These are phyloP conservation scores for Chrysolina haemoptera DNA, from an alignment of 2,888 invertebrate species.

Conservation along the genomic window DNA sequence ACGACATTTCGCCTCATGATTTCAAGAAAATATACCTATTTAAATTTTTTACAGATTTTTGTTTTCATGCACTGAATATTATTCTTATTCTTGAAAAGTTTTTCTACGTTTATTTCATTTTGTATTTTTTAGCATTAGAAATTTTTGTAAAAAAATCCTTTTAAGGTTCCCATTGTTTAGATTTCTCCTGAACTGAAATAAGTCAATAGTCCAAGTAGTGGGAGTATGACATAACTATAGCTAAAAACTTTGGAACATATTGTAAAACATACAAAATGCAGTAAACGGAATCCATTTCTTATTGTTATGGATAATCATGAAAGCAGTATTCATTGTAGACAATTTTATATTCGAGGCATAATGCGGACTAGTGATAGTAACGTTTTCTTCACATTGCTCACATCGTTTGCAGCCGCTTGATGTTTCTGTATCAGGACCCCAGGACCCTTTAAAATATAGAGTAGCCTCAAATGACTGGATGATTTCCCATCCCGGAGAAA, in stretches of 20 bases:
- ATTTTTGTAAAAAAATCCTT: no score
- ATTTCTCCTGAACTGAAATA: no score
- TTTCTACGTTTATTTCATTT: no score
- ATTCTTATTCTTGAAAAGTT: no score
- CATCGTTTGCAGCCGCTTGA: slow-evolving; percentile 11
- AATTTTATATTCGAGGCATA: background rate
- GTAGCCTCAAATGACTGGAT: slow-evolving; percentile 3
- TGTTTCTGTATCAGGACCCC: slow-evolving; percentile 4
- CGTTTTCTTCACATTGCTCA: slow-evolving; percentile 5
- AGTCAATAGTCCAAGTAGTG: slow-evolving; percentile 24
- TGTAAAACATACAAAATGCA: background rate
- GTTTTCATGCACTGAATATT: no score
- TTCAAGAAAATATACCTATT: no score
- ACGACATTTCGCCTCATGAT: no score
- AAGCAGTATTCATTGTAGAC: background rate
- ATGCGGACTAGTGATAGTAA: slow-evolving; percentile 3
- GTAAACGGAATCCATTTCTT: background rate
- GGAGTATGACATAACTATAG: slow-evolving; percentile 14
- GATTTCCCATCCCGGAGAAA: slow-evolving; percentile 9
- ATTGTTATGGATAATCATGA: background rate
- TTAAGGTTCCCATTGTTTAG: no score
- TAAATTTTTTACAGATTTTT: no score
- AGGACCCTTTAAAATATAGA: background rate
- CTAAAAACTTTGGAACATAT: slow-evolving; percentile 14
- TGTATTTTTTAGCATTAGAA: no score